Conservation (phyloP, 2,888 invertebrate species). For the Caenorhabditis wallacei region DNA sequence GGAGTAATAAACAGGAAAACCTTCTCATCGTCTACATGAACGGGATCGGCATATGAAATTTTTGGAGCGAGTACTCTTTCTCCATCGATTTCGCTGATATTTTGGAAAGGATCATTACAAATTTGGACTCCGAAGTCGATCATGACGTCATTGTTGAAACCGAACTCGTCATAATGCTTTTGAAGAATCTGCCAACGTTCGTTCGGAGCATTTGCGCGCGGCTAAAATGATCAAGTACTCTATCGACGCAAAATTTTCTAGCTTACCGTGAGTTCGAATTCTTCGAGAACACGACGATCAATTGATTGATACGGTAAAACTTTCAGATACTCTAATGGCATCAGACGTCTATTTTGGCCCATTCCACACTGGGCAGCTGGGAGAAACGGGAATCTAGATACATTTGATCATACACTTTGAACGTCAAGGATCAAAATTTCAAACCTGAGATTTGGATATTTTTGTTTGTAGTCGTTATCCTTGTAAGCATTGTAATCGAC, state of each 20-base stretch:
- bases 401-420: background rate
- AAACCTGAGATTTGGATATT: constrained; percentile 45
- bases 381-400: constrained; percentile 41
- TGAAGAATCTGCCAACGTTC: constrained; percentile 59
- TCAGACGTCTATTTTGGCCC: constrained; percentile 28
- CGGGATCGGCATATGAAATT: constrained; percentile 46
- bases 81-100: constrained; percentile 53
- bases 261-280: constrained; percentile 62
- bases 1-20: too few relatives aligned
- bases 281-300: constrained; percentile 53
- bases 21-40: constrained; percentile 63
- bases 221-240: constrained; percentile 30
- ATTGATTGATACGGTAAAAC: constrained; percentile 57
- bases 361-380: constrained; percentile 59
- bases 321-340: constrained; percentile 54
- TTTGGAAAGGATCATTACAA: constrained; percentile 63
- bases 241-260: background rate
- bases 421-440: background rate
- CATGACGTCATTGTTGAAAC: constrained; percentile 54
- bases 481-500: constrained; percentile 49
- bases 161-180: constrained; percentile 50
- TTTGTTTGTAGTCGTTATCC: constrained; percentile 25
- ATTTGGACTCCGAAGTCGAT: constrained; percentile 47
- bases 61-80: constrained; percentile 51
- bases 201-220: constrained; percentile 53